A percentile compares a stretch with the other conserved stretches of the same genome.
These are phyloP conservation scores for Macrotus californicus DNA, from an alignment of 2,113 vertebrate species.

Conservation along the genomic window DNA sequence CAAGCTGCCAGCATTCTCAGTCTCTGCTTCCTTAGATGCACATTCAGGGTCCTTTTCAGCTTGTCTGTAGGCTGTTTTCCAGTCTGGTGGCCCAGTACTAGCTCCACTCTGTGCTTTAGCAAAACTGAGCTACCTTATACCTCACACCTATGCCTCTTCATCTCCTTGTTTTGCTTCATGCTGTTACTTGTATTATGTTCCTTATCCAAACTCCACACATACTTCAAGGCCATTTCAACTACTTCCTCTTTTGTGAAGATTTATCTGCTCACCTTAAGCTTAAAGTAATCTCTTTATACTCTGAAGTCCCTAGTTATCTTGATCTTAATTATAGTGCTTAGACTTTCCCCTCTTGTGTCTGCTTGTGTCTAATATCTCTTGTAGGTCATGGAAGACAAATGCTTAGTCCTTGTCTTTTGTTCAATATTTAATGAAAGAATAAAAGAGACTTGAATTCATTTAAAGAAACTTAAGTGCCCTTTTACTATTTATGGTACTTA, in stretches of 20 bases:
- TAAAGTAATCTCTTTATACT: not conserved
- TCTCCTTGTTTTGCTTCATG: not conserved
- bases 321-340: constrained; percentile 44
- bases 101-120: not conserved
- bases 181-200: not conserved
- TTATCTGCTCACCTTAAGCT: not conserved
- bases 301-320: constrained; percentile 36
- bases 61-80: not conserved
- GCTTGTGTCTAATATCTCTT: constrained; percentile 30
- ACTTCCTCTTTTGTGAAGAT: not conserved
- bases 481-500: constrained; percentile 48
- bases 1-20: not conserved
- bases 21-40: not conserved
- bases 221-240: not conserved
- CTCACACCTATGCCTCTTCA: not conserved
- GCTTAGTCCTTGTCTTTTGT: constrained; percentile 40
- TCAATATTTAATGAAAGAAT: constrained; percentile 53
- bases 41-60: not conserved
- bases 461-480: constrained; percentile 43
- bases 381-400: constrained; percentile 49
- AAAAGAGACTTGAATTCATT: constrained; percentile 41
- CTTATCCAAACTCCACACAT: not conserved
- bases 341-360: constrained; percentile 36
- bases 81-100: not conserved
- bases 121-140: not conserved